A percentile compares a stretch with the other conserved stretches of the same genome.
These are phyloP conservation scores for Ashinkailepas kermadecensis DNA, from an alignment of 2,888 invertebrate species.

Conservation along the genomic window DNA sequence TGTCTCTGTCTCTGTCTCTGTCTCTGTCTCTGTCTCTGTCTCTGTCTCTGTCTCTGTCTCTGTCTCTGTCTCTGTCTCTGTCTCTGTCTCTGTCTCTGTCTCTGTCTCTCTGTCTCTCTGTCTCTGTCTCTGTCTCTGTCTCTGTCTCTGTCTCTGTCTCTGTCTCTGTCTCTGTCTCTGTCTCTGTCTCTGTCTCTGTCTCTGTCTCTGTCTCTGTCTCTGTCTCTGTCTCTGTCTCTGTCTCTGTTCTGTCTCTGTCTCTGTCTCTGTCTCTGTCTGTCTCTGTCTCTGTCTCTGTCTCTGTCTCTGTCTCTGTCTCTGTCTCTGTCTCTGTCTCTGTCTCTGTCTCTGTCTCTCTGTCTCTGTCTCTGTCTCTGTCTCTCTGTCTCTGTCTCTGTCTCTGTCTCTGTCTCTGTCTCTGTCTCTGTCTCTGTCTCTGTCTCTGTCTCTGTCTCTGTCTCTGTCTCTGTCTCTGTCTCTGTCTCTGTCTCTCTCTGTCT, in stretches of 20 bases:
- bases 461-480: slow-evolving; percentile 10
- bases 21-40: too few relatives aligned
- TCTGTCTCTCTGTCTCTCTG: too few relatives aligned
- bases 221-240: neutral
- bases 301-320: neutral
- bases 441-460: slow-evolving; percentile 21
- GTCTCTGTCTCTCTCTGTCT: neutral
- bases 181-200: too few relatives aligned
- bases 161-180: too few relatives aligned
- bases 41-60: too few relatives aligned
- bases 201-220: neutral
- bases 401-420: slow-evolving; percentile 22
- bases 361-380: neutral
- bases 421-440: slow-evolving; percentile 22
- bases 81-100: too few relatives aligned
- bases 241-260: neutral
- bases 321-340: neutral
- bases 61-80: too few relatives aligned
- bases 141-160: too few relatives aligned
- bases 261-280: neutral
- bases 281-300: neutral
- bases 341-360: slow-evolving; percentile 11
- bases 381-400: neutral
- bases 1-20: too few relatives aligned
- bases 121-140: too few relatives aligned